Conservation (phyloP, 2,113 vertebrate species). For the Trochalopteron elliotii region DNA sequence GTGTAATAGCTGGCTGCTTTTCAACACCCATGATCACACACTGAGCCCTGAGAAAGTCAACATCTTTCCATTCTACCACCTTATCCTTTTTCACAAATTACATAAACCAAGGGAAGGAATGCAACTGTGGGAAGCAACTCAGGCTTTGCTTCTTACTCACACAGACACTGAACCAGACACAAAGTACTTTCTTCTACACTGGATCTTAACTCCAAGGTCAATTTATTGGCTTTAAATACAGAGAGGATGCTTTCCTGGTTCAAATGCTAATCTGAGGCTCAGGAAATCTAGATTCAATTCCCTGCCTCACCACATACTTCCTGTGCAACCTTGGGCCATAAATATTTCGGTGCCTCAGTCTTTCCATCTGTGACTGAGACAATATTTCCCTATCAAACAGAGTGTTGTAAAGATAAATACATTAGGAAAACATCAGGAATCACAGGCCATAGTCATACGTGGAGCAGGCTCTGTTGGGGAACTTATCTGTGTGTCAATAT, state of each 20-base stretch:
- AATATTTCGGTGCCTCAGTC: slow-evolving; percentile 61
- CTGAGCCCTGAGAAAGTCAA: slow-evolving; percentile 14
- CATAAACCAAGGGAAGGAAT: slow-evolving; percentile 11
- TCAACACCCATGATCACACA: background rate
- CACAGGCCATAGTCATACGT: background rate
- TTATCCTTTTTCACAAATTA: slow-evolving; percentile 14
- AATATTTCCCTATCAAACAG: slow-evolving; percentile 10
- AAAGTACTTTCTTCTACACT: background rate
- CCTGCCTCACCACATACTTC: slow-evolving; percentile 58
- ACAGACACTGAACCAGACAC: background rate
- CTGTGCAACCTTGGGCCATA: slow-evolving; percentile 60
- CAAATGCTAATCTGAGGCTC: slow-evolving; percentile 56
- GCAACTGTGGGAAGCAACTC: background rate
- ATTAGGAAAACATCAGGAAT: background rate
- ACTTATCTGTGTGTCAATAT: background rate
- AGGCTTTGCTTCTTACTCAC: background rate
- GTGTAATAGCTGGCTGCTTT: slow-evolving; percentile 4
- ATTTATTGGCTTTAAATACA: slow-evolving; percentile 38
- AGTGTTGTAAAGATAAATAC: background rate
- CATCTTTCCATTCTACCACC: slow-evolving; percentile 1
- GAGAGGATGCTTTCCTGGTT: slow-evolving; percentile 57
- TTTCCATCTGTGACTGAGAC: slow-evolving; percentile 45
- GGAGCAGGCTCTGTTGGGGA: accelerated
- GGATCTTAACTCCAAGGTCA: slow-evolving; percentile 41
- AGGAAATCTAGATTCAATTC: slow-evolving; percentile 69